These are phyloP conservation scores for Cirrhinus molitorella DNA, from an alignment of 2,797 vertebrate genomes.

Conservation along the genomic window DNA sequence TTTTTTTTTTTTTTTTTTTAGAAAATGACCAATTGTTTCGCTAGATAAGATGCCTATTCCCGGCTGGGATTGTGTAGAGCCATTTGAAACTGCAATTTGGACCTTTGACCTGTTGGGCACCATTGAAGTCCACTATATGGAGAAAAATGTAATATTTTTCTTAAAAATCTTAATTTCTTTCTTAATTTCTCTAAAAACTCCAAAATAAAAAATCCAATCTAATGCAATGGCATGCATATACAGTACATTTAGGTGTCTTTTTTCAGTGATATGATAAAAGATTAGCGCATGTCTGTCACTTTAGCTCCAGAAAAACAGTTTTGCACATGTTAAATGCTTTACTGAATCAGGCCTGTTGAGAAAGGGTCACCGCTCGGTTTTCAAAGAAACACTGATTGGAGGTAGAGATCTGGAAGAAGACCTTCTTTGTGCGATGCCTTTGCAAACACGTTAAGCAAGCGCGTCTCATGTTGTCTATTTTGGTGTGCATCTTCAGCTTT, in stretches of 20 bases:
- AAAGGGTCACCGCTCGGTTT: constrained; percentile 23
- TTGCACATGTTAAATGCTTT: background rate
- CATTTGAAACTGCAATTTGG: no score
- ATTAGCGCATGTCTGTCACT: background rate
- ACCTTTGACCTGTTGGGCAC: no score
- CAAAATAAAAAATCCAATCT: background rate
- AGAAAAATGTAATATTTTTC: no score
- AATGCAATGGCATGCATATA: background rate
- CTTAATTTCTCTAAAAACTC: no score
- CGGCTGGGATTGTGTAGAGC: no score
- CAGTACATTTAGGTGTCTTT: background rate
- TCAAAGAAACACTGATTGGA: constrained; percentile 30
- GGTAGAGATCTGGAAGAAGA: constrained; percentile 30
- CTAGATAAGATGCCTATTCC: no score
- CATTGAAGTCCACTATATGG: no score
- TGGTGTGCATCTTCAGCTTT: constrained; percentile 48
- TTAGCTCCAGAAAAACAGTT: constrained; percentile 9
- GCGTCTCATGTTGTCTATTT: constrained; percentile 54
- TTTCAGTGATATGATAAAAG: background rate
- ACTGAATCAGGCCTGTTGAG: constrained; percentile 6
- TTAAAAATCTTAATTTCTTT: no score
- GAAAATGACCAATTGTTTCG: no score
- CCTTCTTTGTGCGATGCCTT: constrained; percentile 49
- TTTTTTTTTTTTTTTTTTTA: no score
- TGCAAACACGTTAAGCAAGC: constrained; percentile 43